phyloP scores from a whole-genome alignment of 1,140 invertebrate genomes.

The Helicoverpa zea region DNA sequence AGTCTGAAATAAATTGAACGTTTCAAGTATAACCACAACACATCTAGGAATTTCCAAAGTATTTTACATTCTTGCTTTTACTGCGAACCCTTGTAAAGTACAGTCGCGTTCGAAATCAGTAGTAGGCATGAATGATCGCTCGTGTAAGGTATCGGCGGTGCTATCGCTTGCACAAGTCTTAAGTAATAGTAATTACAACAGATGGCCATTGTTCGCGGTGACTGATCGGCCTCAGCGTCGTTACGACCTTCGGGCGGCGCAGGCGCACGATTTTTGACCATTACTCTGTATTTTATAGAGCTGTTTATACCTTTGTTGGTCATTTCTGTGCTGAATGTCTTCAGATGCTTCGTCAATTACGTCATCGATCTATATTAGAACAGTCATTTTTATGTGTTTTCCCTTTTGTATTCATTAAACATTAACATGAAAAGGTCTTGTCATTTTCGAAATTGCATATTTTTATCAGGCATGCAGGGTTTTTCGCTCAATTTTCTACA shows the following conservation, averaged over 20 bases:
- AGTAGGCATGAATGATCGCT: constrained; percentile 56
- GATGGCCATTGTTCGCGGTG: constrained; percentile 83
- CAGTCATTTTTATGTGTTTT: too few species aligned
- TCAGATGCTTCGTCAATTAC: background rate
- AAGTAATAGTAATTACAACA: constrained; percentile 84
- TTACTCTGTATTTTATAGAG: constrained; percentile 66
- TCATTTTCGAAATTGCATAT: background rate
- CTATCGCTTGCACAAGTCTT: constrained; percentile 77
- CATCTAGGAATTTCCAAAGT: background rate
- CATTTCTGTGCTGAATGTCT: background rate
- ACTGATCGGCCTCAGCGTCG: constrained; percentile 72
- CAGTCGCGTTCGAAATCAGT: constrained; percentile 47
- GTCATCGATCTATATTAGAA: too few species aligned
- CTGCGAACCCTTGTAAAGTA: background rate
- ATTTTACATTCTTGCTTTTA: background rate
- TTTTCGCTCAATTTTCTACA: background rate
- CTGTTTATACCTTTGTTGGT: constrained; percentile 54
- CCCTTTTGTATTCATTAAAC: too few species aligned
- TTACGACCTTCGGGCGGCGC: constrained; percentile 74
- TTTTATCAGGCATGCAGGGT: background rate
- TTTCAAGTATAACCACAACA: background rate
- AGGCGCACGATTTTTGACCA: constrained; percentile 81
- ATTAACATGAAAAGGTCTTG: too few species aligned
- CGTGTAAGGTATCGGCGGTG: constrained; percentile 58
- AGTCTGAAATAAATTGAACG: too few species aligned